These are phyloP conservation scores for Pitangus sulphuratus DNA, from an alignment of 2,797 vertebrate species.

Conservation along the genomic window DNA sequence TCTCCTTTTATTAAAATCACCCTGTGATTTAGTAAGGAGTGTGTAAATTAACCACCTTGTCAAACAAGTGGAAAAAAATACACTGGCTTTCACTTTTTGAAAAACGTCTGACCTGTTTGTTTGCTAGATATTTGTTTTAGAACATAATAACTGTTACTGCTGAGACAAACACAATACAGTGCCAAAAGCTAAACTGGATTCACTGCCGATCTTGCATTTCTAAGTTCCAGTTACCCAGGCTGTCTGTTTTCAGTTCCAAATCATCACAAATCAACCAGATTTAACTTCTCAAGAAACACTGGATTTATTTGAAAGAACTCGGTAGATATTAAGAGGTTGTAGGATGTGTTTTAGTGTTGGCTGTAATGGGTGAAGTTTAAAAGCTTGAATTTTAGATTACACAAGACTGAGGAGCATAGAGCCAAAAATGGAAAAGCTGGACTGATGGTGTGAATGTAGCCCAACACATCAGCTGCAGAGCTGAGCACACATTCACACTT, in stretches of 20 bases:
- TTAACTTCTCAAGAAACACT: slow-evolving; percentile 42
- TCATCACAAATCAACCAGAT: slow-evolving; percentile 30
- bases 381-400: slow-evolving; percentile 28
- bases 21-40: not conserved
- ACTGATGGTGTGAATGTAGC: not conserved
- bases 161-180: slow-evolving; percentile 26
- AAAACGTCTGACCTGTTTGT: slow-evolving; percentile 6
- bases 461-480: not conserved
- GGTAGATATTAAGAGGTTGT: slow-evolving; percentile 7
- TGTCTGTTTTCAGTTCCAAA: slow-evolving; percentile 44
- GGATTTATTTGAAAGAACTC: slow-evolving; percentile 36
- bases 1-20: slow-evolving; percentile 2
- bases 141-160: slow-evolving; percentile 10
- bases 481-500: not conserved
- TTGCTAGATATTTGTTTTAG: slow-evolving; percentile 33
- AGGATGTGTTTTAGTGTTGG: slow-evolving; percentile 25
- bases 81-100: not conserved
- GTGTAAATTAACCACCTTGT: slow-evolving; percentile 24
- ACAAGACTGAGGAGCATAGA: not conserved
- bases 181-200: slow-evolving; percentile 31
- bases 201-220: not conserved
- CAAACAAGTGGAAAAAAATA: slow-evolving; percentile 10
- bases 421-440: not conserved
- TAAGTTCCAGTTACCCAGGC: slow-evolving; percentile 12
- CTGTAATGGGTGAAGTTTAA: slow-evolving; percentile 21